Percentiles rank a stretch among this genome's conserved stretches.
These are phyloP conservation scores for Rotaria magnacalcarata DNA, from an alignment of 2,888 invertebrate genomes.

Conservation along the genomic window DNA sequence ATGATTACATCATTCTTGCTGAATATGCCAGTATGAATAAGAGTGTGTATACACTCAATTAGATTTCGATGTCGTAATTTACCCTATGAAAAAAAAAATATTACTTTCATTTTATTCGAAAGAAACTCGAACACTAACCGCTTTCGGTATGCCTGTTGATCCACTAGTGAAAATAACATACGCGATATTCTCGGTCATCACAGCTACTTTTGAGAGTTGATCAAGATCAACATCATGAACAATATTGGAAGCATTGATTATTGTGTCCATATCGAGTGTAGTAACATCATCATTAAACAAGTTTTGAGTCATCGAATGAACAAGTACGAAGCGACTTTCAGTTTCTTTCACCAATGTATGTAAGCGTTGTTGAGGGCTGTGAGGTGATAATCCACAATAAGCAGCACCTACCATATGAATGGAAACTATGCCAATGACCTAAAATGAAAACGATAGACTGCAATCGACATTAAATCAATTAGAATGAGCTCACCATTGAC, in stretches of 20 bases:
- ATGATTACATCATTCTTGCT: not conserved
- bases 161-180: slow-evolving; percentile 6
- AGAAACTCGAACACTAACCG: not conserved
- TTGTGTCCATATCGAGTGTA: not conserved
- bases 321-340: not conserved
- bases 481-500: not conserved
- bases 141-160: not conserved
- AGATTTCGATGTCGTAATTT: not conserved
- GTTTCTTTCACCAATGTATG: not conserved
- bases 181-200: not conserved
- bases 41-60: not conserved
- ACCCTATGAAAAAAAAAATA: not conserved
- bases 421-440: not conserved
- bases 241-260: not conserved
- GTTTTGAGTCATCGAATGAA: not conserved
- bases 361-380: not conserved
- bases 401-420: not conserved
- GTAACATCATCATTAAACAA: not conserved
- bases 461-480: not conserved
- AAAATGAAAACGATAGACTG: not conserved
- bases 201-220: not conserved
- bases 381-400: not conserved
- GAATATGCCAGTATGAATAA: not conserved
- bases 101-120: not conserved
- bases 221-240: not conserved